These are phyloP conservation scores for Sinelater perroti DNA, from an alignment of 2,888 invertebrate species.

Conservation along the genomic window DNA sequence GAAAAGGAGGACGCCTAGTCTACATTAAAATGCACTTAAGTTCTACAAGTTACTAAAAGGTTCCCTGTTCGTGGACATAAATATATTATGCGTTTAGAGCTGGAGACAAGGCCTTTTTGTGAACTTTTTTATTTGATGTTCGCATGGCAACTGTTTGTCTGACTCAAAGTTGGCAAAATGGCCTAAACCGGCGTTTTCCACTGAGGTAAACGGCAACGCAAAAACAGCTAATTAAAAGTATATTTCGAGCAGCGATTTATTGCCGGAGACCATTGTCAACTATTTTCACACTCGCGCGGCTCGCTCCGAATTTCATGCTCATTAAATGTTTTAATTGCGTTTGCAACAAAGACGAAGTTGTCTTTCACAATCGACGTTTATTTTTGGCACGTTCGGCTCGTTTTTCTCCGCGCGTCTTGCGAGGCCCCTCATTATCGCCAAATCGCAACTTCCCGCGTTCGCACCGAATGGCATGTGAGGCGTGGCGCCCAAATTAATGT, in stretches of 20 bases:
- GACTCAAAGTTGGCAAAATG: too few relatives aligned
- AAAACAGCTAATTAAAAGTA: too few relatives aligned
- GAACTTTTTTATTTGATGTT: constrained; percentile 17
- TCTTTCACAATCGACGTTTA: constrained; percentile 11
- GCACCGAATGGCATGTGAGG: too few relatives aligned
- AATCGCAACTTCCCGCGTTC: not conserved
- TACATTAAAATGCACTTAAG: constrained; percentile 58
- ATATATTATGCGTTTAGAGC: constrained; percentile 49
- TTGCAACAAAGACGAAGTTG: constrained; percentile 19
- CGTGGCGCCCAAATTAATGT: too few relatives aligned
- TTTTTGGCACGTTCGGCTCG: not conserved
- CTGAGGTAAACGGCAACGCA: too few relatives aligned
- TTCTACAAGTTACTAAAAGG: constrained; percentile 54
- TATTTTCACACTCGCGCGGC: constrained; percentile 27
- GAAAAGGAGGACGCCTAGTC: constrained; percentile 50
- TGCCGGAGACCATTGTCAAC: constrained; percentile 16
- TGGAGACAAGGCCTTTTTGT: constrained; percentile 24
- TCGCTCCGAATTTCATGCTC: constrained; percentile 28
- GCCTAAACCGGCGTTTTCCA: too few relatives aligned
- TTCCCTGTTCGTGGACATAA: constrained; percentile 51
- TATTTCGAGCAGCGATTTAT: not conserved
- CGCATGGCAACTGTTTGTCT: too few relatives aligned
- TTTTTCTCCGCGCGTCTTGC: not conserved
- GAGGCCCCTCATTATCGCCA: not conserved
- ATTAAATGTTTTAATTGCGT: constrained; percentile 29